Evolutionary conservation across 2,888 invertebrate genomes (phyloP).

Genomic region (Drosophila macrothrix): DNA sequence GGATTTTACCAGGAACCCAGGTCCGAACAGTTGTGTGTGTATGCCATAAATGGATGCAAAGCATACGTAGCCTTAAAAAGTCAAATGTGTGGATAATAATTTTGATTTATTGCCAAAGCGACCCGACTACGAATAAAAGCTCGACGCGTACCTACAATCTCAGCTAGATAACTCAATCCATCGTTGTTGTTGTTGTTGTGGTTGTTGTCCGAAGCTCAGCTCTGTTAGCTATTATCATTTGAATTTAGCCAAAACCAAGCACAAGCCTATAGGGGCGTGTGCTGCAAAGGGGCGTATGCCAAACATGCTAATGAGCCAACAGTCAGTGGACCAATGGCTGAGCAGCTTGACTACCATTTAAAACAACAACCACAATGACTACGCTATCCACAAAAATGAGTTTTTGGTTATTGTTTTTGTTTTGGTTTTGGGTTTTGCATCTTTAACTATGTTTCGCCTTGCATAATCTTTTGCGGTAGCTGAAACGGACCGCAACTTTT

Average conservation of each 20-base stretch:
- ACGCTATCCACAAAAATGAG: constrained; percentile 59
- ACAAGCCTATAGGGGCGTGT: constrained; percentile 63
- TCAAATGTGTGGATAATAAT: constrained; percentile 80
- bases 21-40: constrained; percentile 6
- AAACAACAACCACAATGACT: constrained; percentile 52
- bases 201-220: not conserved
- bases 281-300: constrained; percentile 74
- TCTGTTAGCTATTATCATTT: constrained; percentile 59
- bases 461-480: constrained; percentile 73
- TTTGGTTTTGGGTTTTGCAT: constrained; percentile 49
- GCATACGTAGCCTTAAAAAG: constrained; percentile 74
- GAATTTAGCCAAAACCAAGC: constrained; percentile 23
- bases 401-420: constrained; percentile 50
- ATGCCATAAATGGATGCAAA: constrained; percentile 70
- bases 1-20: constrained; percentile 68
- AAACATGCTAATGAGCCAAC: constrained; percentile 81
- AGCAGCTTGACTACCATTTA: constrained; percentile 59
- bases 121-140: constrained; percentile 28
- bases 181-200: constrained; percentile 3
- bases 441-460: constrained; percentile 55
- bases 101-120: constrained; percentile 76
- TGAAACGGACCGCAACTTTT: constrained; percentile 61
- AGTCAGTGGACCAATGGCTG: constrained; percentile 69
- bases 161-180: constrained; percentile 70
- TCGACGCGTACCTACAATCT: constrained; percentile 55